These are phyloP conservation scores for Presbytis comata DNA, from an alignment of 2,797 vertebrate species.

Conservation along the genomic window DNA sequence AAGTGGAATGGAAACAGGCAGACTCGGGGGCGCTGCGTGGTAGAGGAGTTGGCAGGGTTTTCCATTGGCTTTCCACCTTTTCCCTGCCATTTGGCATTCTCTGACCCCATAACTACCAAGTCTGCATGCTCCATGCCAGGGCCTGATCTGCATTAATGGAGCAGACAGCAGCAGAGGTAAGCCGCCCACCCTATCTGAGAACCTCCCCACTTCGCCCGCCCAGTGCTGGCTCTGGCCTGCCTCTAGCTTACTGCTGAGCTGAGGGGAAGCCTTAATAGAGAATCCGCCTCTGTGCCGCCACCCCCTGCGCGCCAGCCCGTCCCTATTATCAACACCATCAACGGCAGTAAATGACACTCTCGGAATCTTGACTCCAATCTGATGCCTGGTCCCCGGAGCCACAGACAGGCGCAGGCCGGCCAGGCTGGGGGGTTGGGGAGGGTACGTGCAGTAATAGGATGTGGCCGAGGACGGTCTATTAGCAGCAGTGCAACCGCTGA, in stretches of 20 bases:
- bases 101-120: not conserved
- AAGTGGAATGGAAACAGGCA: not conserved
- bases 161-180: not conserved
- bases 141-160: not conserved
- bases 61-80: not conserved
- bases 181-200: not conserved
- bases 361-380: constrained; percentile 81
- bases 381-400: constrained; percentile 77
- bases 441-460: constrained; percentile 71
- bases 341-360: constrained; percentile 78
- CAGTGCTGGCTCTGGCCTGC: not conserved
- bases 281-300: constrained; percentile 62
- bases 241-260: not conserved
- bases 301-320: constrained; percentile 52
- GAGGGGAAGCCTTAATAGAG: constrained; percentile 74
- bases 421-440: constrained; percentile 59
- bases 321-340: constrained; percentile 80
- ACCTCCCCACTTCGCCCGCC: not conserved
- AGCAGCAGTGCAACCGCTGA: constrained; percentile 46
- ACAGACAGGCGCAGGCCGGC: constrained; percentile 56
- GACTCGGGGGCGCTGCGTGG: not conserved
- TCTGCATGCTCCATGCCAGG: not conserved
- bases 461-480: constrained; percentile 71
- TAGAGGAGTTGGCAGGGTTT: not conserved
- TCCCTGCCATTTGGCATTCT: not conserved